phyloP scores from a whole-genome alignment of 2,113 vertebrate species.

The Lophius piscatorius region DNA sequence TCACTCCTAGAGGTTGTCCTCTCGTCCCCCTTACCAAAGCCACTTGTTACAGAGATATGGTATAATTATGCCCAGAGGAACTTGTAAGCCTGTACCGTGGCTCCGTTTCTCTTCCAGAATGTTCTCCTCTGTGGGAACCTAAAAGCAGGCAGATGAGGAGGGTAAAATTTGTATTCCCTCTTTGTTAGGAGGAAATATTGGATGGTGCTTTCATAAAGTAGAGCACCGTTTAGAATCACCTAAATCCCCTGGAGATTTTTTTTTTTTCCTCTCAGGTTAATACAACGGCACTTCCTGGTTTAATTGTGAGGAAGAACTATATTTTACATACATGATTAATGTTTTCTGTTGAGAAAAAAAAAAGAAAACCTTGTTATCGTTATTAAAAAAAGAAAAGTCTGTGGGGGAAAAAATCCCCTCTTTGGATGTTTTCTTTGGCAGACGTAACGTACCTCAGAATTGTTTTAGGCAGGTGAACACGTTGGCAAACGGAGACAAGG shows the following conservation, averaged over 20 bases:
- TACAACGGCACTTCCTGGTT: conserved; percentile 35
- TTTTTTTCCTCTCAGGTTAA: conserved; percentile 54
- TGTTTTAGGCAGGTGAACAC: conserved; percentile 36
- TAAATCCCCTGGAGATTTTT: conserved; percentile 65
- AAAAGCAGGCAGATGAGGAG: conserved; percentile 45
- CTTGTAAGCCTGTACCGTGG: conserved; percentile 73
- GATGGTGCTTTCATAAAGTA: conserved; percentile 68
- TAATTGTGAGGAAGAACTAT: conserved; percentile 44
- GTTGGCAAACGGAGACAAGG: conserved; percentile 27
- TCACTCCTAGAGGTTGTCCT: conserved; percentile 79
- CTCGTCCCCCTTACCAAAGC: conserved; percentile 69
- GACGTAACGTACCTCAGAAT: conserved; percentile 11
- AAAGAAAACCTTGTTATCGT: neutral
- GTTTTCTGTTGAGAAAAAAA: conserved; percentile 17
- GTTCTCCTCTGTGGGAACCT: conserved; percentile 68
- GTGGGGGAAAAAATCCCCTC: conserved; percentile 1
- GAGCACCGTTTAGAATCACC: conserved; percentile 65
- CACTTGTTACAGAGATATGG: conserved; percentile 70
- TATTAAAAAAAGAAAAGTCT: neutral
- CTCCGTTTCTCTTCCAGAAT: conserved; percentile 64
- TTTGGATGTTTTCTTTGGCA: too few relatives aligned
- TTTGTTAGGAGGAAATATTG: conserved; percentile 59
- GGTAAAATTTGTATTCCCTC: conserved; percentile 43
- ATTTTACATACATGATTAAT: conserved; percentile 44
- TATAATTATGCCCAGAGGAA: conserved; percentile 76